Evolutionary conservation across 2,797 vertebrate species (phyloP).

Genomic region (Platyrinchus mystaceus): DNA sequence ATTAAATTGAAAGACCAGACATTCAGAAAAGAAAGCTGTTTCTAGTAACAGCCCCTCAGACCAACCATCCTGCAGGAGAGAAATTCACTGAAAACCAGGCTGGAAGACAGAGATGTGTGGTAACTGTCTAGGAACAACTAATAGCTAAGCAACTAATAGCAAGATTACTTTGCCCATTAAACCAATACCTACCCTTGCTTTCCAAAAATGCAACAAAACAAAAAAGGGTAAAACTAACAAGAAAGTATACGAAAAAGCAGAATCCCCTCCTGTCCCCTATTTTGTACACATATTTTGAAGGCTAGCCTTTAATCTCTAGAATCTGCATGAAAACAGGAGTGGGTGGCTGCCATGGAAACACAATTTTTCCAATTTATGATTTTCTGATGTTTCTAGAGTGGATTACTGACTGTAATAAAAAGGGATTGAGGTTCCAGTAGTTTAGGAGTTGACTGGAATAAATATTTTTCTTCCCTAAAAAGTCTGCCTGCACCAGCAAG

Average conservation of each 20-base stretch:
- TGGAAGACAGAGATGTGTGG: neutral
- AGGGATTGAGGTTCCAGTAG: neutral
- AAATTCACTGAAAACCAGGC: neutral
- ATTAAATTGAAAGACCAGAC: neutral
- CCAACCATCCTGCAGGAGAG: neutral
- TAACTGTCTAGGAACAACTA: neutral
- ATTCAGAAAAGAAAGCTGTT: neutral
- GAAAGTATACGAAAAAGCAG: neutral
- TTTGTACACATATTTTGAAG: neutral
- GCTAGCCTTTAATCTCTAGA: neutral
- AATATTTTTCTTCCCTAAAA: neutral
- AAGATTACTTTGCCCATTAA: neutral
- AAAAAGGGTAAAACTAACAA: neutral
- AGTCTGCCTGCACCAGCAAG: neutral
- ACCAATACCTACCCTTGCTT: neutral
- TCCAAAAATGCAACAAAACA: neutral
- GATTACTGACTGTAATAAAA: constrained; percentile 16
- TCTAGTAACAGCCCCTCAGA: neutral
- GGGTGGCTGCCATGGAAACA: neutral
- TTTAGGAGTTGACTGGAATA: neutral
- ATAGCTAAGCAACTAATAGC: neutral
- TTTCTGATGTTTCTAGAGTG: neutral
- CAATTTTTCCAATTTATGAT: neutral
- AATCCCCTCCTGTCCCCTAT: neutral
- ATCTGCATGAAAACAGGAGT: constrained; percentile 12